Conservation (phyloP, 2,797 vertebrate genomes). For the Molothrus aeneus region DNA sequence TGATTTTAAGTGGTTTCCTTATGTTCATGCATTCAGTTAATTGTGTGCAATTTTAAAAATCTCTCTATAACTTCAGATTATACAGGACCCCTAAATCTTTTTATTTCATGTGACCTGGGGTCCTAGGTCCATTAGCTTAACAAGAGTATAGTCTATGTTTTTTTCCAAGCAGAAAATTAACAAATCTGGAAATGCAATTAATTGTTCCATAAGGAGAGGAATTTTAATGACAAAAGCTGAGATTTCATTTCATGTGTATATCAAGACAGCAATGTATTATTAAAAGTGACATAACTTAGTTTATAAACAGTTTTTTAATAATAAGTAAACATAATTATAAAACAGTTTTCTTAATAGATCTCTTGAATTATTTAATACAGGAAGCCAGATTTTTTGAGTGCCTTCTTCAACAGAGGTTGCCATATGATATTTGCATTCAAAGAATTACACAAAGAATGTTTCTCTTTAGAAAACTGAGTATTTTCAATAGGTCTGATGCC, state of each 20-base stretch:
- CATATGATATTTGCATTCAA: background rate
- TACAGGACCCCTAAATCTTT: background rate
- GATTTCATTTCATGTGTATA: background rate
- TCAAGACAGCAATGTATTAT: background rate
- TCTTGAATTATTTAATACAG: background rate
- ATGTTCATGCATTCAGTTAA: background rate
- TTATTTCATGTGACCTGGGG: background rate
- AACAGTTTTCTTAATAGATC: background rate
- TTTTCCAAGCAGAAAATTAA: background rate
- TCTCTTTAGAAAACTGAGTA: background rate
- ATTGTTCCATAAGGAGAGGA: background rate
- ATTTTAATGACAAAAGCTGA: background rate
- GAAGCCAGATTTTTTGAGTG: conserved; percentile 32
- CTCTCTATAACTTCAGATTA: background rate
- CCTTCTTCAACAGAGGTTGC: conserved; percentile 24
- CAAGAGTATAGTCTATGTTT: rapidly evolving
- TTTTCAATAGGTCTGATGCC: conserved; percentile 8
- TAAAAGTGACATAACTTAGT: conserved; percentile 37
- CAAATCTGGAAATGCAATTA: background rate
- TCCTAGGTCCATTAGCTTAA: background rate
- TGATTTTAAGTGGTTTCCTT: background rate
- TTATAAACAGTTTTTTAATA: conserved; percentile 27
- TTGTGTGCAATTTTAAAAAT: background rate
- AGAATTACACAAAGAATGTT: background rate
- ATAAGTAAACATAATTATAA: conserved; percentile 31